Evolutionary conservation across 53 echinoderm and acorn worm genomes (phyloP), one percentile per base, ranked within the genome.

Genomic region (Patiria pectinifera): DNA sequence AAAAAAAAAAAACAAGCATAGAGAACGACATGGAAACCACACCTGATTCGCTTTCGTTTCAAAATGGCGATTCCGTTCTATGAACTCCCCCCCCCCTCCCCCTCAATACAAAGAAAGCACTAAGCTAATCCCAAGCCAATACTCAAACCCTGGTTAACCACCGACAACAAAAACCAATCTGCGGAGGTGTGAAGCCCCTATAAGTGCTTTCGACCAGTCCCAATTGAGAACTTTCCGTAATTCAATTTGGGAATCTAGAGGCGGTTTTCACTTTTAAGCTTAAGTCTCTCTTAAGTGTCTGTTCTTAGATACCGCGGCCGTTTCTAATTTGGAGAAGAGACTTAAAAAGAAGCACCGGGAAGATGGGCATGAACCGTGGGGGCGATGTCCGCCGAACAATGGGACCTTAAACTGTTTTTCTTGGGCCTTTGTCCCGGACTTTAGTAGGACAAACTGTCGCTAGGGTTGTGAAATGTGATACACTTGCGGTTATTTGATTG

Each of bases 391-490:
- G 62, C 24, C 63, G 26, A 59, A 84, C 58, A 59, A 18, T 18
- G 35, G 63, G 45, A 22, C 13, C 59, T 84, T 84, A 84, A 46
- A 84, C 69, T 84, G 84, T 84, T 84, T 84, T 84, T 84, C 62
- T 84, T 15, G 10, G 26, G 84, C 66, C 63, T 22, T 84, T 84
- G 84, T 84, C 19, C 23, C 21, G 72, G 6, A 6, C 72, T 72
- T 19, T n/a, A 6, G 70, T 18, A 13, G 70, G 63, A 6, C 86
- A 74, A 86, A 72, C 86, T 48, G 71, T 75, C 86, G 59, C 62
- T 74, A 69, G 46, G 16, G n/a, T 48, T 71, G n/a, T 86, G 86
- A 86, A 74, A 86, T 71, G 86, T 48, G 86, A 86, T 69, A 84
- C 85, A 48, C 85, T n/a, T 19, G 45, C 69, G 8, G 23, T n/a